Evolutionary conservation across 2,888 invertebrate genomes (phyloP).

Genomic region (Drosophila anomalipes): DNA sequence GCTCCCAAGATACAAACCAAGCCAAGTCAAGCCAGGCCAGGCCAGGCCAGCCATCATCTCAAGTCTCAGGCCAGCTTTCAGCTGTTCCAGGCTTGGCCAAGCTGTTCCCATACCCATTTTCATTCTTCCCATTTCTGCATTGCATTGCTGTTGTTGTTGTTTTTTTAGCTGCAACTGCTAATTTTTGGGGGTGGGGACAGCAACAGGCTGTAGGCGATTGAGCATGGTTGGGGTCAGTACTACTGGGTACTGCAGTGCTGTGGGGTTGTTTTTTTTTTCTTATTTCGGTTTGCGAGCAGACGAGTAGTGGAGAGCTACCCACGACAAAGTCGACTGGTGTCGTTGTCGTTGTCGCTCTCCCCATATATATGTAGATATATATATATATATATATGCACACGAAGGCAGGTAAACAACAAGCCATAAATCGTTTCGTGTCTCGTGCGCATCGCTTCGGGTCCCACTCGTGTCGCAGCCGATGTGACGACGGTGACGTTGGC

Average conservation of each 20-base stretch:
- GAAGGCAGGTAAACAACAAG: slow-evolving; percentile 84
- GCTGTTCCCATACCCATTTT: slow-evolving; percentile 25
- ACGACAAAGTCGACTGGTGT: slow-evolving; percentile 28
- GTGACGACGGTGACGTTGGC: slow-evolving; percentile 42
- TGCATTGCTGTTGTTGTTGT: slow-evolving; percentile 9
- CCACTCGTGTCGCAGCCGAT: slow-evolving; percentile 62
- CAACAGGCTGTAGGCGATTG: slow-evolving; percentile 64
- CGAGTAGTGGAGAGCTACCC: slow-evolving; percentile 50
- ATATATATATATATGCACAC: slow-evolving; percentile 41
- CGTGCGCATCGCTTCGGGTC: slow-evolving; percentile 49
- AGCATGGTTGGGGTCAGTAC: slow-evolving; percentile 34
- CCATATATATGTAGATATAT: slow-evolving; percentile 6
- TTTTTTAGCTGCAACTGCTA: slow-evolving; percentile 43
- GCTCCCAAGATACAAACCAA: slow-evolving; percentile 40
- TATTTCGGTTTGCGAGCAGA: slow-evolving; percentile 3
- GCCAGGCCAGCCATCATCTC: slow-evolving; percentile 50
- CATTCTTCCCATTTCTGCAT: neutral
- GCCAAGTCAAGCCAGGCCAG: slow-evolving; percentile 3
- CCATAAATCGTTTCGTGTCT: slow-evolving; percentile 77
- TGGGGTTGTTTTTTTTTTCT: slow-evolving; percentile 58
- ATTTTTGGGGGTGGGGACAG: slow-evolving; percentile 27
- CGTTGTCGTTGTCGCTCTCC: slow-evolving; percentile 31
- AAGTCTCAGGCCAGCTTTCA: slow-evolving; percentile 27
- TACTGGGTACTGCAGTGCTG: slow-evolving; percentile 27
- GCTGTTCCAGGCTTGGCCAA: slow-evolving; percentile 22